Evolutionary conservation across 2,888 invertebrate species (phyloP), one percentile per base, ranked within the genome.

Genomic region (Graphium colonna): DNA sequence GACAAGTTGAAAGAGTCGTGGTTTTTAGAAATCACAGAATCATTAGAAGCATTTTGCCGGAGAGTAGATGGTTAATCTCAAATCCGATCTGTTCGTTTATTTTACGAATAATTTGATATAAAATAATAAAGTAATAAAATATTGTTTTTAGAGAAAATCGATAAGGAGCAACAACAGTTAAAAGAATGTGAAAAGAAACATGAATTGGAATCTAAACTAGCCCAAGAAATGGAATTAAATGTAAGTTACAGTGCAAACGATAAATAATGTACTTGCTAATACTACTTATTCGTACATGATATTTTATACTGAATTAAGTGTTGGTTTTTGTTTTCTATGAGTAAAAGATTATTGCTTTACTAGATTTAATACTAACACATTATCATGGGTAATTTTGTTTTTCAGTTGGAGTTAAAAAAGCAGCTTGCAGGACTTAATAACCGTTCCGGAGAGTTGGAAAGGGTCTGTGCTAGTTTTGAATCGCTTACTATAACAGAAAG

Each of bases 171-270:
- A 33, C 74, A 79, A 49, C 71, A 79, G 51, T 47, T 79, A 9
- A 76, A 79, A 50, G 82, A 73, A 1, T 71, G 72, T 28, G 78
- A 77, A 58, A 79, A 79, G 59, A 79, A 79, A 50, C 77, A 72
- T 3, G 83, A 80, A 60, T 50, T 82, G 9, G 79, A 84, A 48
- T 65, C 63, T 0, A 82, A 80, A 68, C 52, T 82, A 94, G 99
- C 97, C 97, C 67, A 99, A 26, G 85, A 86, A 70, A 61, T 72
- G 17, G 79, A 80, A 49, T 52, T 79, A 44, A 63, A 84, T 43
- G 87, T 86, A 63, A 73, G 81, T 72, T 12, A 8, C n/a, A n/a
- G 8, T 28, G 4, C 5, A 8, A 28, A 28, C 8, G 28, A 28
- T 28, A 8, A 8, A 28, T 28, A 28, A 28, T 28, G 28, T 4